A percentile compares a stretch with the other conserved stretches of the same genome.
These are phyloP conservation scores for Syngnathoides biaculeatus DNA, from an alignment of 2,113 vertebrate species.

Conservation along the genomic window DNA sequence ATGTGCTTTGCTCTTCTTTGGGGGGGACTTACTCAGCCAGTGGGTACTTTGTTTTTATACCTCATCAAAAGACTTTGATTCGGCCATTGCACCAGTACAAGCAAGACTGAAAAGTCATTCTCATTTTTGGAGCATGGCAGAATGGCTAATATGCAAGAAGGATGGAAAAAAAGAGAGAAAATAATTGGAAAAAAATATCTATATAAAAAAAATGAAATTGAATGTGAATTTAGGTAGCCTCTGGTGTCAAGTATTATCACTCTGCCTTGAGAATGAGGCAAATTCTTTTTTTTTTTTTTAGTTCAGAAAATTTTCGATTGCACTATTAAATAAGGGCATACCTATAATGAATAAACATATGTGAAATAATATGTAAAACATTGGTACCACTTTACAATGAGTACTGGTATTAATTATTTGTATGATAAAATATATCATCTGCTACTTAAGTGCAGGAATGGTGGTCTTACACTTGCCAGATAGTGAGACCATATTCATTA, in stretches of 20 bases:
- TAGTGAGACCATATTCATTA: too few relatives aligned
- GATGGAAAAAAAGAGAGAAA: neutral
- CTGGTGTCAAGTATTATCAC: slow-evolving; percentile 26
- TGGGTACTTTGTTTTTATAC: slow-evolving; percentile 35
- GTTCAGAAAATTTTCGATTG: too few relatives aligned
- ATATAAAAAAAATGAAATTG: slow-evolving; percentile 10
- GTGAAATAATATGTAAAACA: too few relatives aligned
- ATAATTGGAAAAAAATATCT: slow-evolving; percentile 8
- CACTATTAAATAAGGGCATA: too few relatives aligned
- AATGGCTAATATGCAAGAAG: slow-evolving; percentile 15
- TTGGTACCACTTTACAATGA: too few relatives aligned
- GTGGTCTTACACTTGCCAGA: too few relatives aligned
- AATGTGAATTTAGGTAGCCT: slow-evolving; percentile 11
- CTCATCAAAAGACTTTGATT: slow-evolving; percentile 48
- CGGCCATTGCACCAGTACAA: slow-evolving; percentile 30
- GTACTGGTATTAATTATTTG: too few relatives aligned
- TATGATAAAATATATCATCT: too few relatives aligned
- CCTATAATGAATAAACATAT: too few relatives aligned
- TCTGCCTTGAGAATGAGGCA: slow-evolving; percentile 32
- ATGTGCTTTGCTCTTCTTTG: slow-evolving; percentile 34
- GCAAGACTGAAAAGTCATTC: slow-evolving; percentile 8
- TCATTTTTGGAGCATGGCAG: slow-evolving; percentile 13
- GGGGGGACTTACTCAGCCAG: slow-evolving; percentile 13
- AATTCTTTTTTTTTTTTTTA: too few relatives aligned
- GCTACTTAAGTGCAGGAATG: too few relatives aligned